These are phyloP conservation scores for Ormia ochracea DNA, from an alignment of 2,888 invertebrate species.

Conservation along the genomic window DNA sequence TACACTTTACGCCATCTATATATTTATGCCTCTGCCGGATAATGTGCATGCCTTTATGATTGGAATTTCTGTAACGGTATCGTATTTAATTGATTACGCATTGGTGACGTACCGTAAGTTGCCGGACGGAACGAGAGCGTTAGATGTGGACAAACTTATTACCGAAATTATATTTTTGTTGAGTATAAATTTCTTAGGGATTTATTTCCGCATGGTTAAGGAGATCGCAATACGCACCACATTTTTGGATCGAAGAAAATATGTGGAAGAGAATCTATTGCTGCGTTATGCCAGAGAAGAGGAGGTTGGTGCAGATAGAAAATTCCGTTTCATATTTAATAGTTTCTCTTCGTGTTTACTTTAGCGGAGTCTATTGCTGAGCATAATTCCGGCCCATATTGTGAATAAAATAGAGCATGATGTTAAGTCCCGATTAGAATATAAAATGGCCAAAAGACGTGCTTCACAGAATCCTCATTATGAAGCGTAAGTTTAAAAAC, in stretches of 20 bases:
- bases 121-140: conserved; percentile 68
- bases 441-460: conserved; percentile 64
- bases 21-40: conserved; percentile 88
- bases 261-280: conserved; percentile 89
- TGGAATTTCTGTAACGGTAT: conserved; percentile 82
- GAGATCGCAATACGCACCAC: conserved; percentile 91
- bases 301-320: conserved; percentile 79
- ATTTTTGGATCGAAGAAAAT: conserved; percentile 90
- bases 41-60: conserved; percentile 84
- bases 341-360: background rate
- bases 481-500: conserved; percentile 49
- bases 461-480: conserved; percentile 46
- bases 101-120: conserved; percentile 78
- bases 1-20: conserved; percentile 87
- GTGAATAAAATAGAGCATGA: conserved; percentile 81
- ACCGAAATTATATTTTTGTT: conserved; percentile 80
- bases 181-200: conserved; percentile 88
- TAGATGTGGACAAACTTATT: conserved; percentile 76
- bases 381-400: conserved; percentile 91
- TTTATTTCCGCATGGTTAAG: conserved; percentile 92
- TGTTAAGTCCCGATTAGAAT: conserved; percentile 79
- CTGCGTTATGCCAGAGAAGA: conserved; percentile 90
- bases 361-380: conserved; percentile 89
- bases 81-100: conserved; percentile 81
- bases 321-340: background rate